Base-by-base conservation (phyloP, 1,140 invertebrate species). In the Chlorops oryzae region DNA sequence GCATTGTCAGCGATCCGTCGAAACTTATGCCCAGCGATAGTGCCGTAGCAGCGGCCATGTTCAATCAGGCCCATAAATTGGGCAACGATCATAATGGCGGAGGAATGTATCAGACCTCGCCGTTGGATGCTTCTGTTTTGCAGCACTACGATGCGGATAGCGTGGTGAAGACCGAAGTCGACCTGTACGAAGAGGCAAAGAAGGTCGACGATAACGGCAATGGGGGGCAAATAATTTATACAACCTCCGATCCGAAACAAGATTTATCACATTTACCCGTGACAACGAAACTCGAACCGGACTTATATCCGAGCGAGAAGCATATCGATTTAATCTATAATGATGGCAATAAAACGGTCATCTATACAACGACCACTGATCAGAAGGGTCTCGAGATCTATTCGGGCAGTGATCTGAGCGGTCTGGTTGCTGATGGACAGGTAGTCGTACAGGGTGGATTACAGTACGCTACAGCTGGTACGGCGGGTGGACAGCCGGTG, bases 291-390 rank as follows among this genome's bases (percentile, higher is more conserved):
- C 50, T 70, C 3, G 66, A 70, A 43, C 62, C 65, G 24, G 66
- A 70, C 12, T 44, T 70, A 6, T 70, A 69, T 50, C 63, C 64
- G 38, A 48, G 60, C 25, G 66, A 70, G 47, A 70, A 70, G 40
- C 66, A 70, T 51, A 86, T 88, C 58, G 86, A 87, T 73, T 72
- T 88, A 47, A 88, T 88, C 58, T 88, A 88, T 69, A 85, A 87
- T 62, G 86, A 87, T 56, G 86, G 85, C 22, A 86, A 86, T 62
- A 86, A 87, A 62, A 87, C 85, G 0, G 84, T 88, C 20, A 87
- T 87, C 62, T 88, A 88, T 58, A 87, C 86, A 13, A 86, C 85
- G 32, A 80, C 81, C 0, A 73, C 70, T 18, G 75, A 77, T 50
- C 75, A 74, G 55, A 72, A 77, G 67, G 67, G 73, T 25, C 53